phyloP scores from a whole-genome alignment of 2,113 vertebrate species.

The Rutilus rutilus region DNA sequence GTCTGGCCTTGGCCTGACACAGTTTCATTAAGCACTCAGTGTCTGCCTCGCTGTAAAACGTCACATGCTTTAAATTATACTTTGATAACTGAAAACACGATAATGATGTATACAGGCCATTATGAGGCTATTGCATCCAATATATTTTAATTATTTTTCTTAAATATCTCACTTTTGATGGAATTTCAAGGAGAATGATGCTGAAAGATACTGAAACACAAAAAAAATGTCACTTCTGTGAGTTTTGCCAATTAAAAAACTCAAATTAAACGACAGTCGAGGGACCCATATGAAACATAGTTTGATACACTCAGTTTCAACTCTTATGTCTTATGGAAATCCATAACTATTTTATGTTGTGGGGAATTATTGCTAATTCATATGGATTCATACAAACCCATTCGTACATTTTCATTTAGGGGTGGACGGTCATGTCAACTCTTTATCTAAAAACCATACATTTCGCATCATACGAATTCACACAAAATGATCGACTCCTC shows the following conservation, averaged over 20 bases:
- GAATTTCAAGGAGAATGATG: neutral
- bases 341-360: too few relatives aligned
- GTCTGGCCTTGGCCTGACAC: conserved; percentile 55
- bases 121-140: conserved; percentile 1
- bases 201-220: neutral
- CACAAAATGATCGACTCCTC: too few relatives aligned
- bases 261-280: neutral
- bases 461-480: too few relatives aligned
- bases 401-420: too few relatives aligned
- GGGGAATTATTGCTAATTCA: too few relatives aligned
- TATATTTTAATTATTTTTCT: neutral
- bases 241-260: neutral
- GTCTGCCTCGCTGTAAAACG: conserved; percentile 25
- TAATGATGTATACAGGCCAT: neutral
- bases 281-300: neutral
- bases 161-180: neutral
- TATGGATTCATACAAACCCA: too few relatives aligned
- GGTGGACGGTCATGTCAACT: too few relatives aligned
- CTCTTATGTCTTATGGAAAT: too few relatives aligned
- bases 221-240: neutral
- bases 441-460: too few relatives aligned
- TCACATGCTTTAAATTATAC: conserved; percentile 17
- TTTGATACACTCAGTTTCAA: neutral
- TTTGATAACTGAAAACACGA: conserved; percentile 29
- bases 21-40: conserved; percentile 28